phyloP scores from a whole-genome alignment of 2,113 vertebrate genomes.

The Pseudopipra pipra region DNA sequence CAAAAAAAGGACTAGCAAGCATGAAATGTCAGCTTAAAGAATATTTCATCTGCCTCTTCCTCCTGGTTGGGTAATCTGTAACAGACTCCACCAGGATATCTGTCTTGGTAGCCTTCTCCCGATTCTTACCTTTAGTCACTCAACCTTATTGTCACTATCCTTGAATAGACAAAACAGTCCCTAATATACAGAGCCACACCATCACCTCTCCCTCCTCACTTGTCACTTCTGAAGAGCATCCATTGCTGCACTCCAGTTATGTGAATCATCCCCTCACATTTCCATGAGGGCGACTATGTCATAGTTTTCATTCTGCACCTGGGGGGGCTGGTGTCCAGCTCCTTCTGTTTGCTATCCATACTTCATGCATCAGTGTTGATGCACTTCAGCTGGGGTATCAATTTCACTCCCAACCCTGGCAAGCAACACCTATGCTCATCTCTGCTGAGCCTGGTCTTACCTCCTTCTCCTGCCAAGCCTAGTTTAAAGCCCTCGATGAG shows the following conservation, averaged over 20 bases:
- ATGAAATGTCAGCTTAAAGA: not conserved
- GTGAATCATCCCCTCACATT: not conserved
- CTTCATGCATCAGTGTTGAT: not conserved
- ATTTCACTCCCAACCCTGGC: not conserved
- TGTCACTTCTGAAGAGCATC: not conserved
- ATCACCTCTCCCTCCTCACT: not conserved
- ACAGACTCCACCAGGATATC: not conserved
- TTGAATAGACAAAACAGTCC: not conserved
- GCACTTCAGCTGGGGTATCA: not conserved
- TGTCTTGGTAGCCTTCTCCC: not conserved
- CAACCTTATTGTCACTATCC: not conserved
- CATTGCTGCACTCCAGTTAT: not conserved
- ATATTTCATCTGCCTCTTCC: not conserved
- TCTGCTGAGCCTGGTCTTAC: not conserved
- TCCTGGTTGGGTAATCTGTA: not conserved
- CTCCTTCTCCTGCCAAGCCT: fast-evolving
- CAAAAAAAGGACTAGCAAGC: not conserved
- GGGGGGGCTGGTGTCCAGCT: not conserved
- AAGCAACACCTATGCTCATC: not conserved
- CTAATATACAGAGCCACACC: not conserved
- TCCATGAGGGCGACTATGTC: not conserved
- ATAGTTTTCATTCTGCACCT: not conserved
- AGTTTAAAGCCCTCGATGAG: not conserved
- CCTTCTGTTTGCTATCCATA: not conserved
- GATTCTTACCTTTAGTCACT: not conserved